Conservation (phyloP, 2,113 vertebrate species). For the Thinocorus orbignyianus region DNA sequence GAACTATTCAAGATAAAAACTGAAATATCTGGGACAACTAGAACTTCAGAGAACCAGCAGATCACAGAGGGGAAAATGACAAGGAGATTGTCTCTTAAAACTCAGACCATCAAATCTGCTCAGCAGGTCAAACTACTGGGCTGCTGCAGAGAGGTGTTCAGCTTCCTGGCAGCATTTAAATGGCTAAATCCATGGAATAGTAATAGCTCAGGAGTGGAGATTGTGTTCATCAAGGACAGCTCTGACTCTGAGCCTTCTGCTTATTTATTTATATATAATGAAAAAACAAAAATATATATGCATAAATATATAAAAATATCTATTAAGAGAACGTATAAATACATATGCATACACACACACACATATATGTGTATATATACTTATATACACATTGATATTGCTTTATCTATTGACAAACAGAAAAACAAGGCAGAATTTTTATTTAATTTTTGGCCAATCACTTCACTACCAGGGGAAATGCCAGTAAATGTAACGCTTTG, state of each 20-base stretch:
- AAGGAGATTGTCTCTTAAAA: background rate
- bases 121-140: fast-evolving
- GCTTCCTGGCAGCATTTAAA: background rate
- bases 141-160: background rate
- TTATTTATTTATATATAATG: no score
- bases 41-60: background rate
- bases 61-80: fast-evolving
- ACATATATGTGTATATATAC: no score
- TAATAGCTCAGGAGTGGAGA: background rate
- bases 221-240: fast-evolving
- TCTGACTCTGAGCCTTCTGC: background rate
- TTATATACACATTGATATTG: no score
- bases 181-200: background rate
- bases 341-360: no score
- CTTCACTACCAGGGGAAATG: background rate
- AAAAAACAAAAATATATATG: no score
- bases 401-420: background rate
- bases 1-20: background rate
- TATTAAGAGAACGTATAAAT: no score
- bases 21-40: background rate
- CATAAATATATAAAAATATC: no score
- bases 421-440: background rate
- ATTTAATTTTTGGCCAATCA: background rate
- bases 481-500: no score
- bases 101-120: background rate